phyloP scores from a whole-genome alignment of 2,888 invertebrate species.

The Pseudanteris insignis region DNA sequence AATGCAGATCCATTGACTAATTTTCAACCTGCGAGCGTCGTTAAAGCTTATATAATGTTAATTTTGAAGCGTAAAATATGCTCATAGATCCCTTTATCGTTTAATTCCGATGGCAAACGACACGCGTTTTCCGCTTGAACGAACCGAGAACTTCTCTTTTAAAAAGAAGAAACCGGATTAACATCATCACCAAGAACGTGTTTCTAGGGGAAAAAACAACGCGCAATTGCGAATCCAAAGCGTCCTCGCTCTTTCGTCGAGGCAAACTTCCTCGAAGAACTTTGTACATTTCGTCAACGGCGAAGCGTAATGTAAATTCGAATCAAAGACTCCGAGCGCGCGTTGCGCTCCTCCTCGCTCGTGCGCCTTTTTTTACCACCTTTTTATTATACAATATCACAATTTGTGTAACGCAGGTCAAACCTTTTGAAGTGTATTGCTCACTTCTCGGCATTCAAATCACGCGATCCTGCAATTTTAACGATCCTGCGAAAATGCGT shows the following conservation, averaged over 20 bases:
- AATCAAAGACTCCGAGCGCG: conserved; percentile 12
- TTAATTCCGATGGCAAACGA: conserved; percentile 30
- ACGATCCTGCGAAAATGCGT: conserved; percentile 1
- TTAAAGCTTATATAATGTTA: not conserved
- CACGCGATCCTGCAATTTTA: conserved; percentile 4
- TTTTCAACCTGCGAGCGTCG: too few relatives aligned
- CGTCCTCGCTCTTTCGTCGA: conserved; percentile 39
- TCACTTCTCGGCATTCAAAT: conserved; percentile 18
- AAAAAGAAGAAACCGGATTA: conserved; percentile 44
- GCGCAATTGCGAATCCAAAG: conserved; percentile 37
- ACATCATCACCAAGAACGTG: conserved; percentile 44
- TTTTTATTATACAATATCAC: conserved; percentile 6
- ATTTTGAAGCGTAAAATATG: conserved; percentile 6
- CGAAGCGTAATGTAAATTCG: conserved; percentile 27
- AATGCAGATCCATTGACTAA: too few relatives aligned
- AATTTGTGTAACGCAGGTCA: not conserved
- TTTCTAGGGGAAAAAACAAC: conserved; percentile 37
- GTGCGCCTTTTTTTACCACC: conserved; percentile 2
- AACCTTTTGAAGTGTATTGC: conserved; percentile 5
- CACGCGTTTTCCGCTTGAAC: conserved; percentile 36
- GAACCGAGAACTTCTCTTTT: conserved; percentile 31
- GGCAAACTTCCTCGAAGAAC: conserved; percentile 39
- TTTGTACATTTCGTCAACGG: conserved; percentile 39
- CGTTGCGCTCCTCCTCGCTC: not conserved
- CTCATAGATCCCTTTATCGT: conserved; percentile 15